A percentile compares a stretch with the other conserved stretches of the same genome.
Conservation (phyloP, 2,797 vertebrate genomes). For the Tokudaia muenninki region DNA sequence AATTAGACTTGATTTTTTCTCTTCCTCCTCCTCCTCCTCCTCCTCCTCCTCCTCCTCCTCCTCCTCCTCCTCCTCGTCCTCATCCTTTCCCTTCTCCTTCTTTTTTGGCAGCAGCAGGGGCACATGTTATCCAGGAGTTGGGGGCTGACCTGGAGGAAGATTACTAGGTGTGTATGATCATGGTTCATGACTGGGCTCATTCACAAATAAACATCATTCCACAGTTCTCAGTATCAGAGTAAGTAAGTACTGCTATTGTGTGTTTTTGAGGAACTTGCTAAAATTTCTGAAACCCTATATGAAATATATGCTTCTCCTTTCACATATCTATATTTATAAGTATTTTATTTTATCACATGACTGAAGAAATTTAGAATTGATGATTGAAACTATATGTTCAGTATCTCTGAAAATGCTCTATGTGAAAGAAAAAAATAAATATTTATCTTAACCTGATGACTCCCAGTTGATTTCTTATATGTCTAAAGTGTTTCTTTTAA, state of each 20-base stretch:
- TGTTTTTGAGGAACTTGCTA: background rate
- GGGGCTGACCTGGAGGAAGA: background rate
- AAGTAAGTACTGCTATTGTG: background rate
- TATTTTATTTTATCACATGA: background rate
- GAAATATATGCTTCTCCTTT: background rate
- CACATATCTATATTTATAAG: background rate
- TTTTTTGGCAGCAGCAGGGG: background rate
- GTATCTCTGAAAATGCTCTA: background rate
- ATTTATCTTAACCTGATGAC: background rate
- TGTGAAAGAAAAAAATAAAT: background rate
- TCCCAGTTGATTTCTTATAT: background rate
- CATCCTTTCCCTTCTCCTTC: no score
- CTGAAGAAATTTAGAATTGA: conserved; percentile 4
- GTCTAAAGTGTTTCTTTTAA: background rate
- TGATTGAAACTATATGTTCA: background rate
- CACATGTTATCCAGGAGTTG: background rate
- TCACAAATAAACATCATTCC: background rate
- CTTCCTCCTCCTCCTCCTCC: no score
- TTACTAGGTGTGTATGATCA: background rate
- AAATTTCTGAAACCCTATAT: background rate
- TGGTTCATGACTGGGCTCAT: background rate
- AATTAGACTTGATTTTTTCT: no score
- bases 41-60: no score
- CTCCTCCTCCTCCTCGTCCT: no score
- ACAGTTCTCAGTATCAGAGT: background rate